A percentile compares a stretch with the other conserved stretches of the same genome.
These are phyloP conservation scores for Amphipoea lucens DNA, from an alignment of 2,888 invertebrate species.

Conservation along the genomic window DNA sequence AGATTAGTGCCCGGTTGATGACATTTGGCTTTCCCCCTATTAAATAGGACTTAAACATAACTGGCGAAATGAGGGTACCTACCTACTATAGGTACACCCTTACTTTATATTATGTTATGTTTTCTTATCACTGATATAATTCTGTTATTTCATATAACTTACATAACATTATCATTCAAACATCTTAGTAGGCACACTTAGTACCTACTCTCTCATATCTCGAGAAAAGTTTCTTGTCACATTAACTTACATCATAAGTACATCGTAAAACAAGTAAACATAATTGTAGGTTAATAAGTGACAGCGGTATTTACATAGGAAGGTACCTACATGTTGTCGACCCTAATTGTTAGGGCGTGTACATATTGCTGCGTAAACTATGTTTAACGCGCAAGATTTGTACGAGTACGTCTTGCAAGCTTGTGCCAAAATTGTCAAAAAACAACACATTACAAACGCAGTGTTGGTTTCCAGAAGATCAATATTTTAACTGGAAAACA, in stretches of 20 bases:
- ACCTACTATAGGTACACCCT: too few species aligned
- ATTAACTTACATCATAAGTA: constrained; percentile 16
- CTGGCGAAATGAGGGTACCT: too few species aligned
- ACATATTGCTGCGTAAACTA: not conserved
- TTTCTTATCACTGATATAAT: not conserved
- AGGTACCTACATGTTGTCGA: not conserved
- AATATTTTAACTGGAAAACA: not conserved
- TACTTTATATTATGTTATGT: not conserved
- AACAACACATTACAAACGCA: not conserved
- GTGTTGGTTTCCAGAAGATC: not conserved
- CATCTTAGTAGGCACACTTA: constrained; percentile 3
- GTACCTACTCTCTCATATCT: not conserved
- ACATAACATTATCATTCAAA: constrained; percentile 5
- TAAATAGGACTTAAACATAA: too few species aligned
- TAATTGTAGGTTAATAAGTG: constrained; percentile 23
- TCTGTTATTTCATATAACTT: not conserved
- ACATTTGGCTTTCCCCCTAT: not conserved
- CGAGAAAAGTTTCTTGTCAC: constrained; percentile 25
- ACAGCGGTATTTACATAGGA: constrained; percentile 18
- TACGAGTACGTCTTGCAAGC: not conserved
- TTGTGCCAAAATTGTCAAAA: not conserved
- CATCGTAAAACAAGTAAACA: constrained; percentile 34
- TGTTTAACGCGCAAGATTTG: not conserved
- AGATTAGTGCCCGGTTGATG: not conserved
- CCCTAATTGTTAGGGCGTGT: not conserved